Percentiles rank a stretch among this genome's conserved stretches.
phyloP scores from a whole-genome alignment of 1,140 invertebrate genomes.

The Bombus huntii region DNA sequence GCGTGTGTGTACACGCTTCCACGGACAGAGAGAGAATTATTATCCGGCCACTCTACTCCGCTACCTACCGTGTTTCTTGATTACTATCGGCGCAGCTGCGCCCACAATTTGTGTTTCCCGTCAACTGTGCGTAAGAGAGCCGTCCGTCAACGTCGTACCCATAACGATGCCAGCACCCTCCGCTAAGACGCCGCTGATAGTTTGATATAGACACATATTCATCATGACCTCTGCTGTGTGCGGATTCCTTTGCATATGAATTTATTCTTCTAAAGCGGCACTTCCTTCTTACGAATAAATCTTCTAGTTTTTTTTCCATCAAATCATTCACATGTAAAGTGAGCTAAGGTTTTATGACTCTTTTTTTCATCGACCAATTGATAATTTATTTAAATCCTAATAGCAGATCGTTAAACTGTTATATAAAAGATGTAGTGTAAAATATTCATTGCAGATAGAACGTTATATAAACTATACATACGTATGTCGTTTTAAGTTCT shows the following conservation, averaged over 20 bases:
- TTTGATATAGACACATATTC: constrained; percentile 59
- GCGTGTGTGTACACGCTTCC: constrained; percentile 51
- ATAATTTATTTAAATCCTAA: too few relatives aligned
- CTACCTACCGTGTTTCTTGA: constrained; percentile 79
- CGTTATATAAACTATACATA: too few relatives aligned
- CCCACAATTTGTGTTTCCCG: constrained; percentile 81
- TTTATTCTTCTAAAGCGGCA: background rate
- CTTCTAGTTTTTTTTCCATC: too few relatives aligned
- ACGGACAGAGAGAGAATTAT: constrained; percentile 71
- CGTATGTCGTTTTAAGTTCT: too few relatives aligned
- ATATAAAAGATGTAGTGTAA: too few relatives aligned
- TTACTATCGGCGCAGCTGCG: constrained; percentile 81
- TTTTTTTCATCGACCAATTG: too few relatives aligned
- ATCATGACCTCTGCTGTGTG: constrained; percentile 45
- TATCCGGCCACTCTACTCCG: constrained; percentile 76
- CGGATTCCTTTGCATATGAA: constrained; percentile 11
- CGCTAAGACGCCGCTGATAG: constrained; percentile 66
- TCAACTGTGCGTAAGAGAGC: constrained; percentile 79
- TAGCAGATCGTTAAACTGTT: too few relatives aligned
- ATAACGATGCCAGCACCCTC: constrained; percentile 65
- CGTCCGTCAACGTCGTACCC: constrained; percentile 76
- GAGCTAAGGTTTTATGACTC: too few relatives aligned
- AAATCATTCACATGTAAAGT: too few relatives aligned
- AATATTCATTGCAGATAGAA: too few relatives aligned
- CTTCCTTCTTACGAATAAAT: background rate